phyloP scores from a whole-genome alignment of 2,113 vertebrate genomes.

The Hippocampus barbouri region DNA sequence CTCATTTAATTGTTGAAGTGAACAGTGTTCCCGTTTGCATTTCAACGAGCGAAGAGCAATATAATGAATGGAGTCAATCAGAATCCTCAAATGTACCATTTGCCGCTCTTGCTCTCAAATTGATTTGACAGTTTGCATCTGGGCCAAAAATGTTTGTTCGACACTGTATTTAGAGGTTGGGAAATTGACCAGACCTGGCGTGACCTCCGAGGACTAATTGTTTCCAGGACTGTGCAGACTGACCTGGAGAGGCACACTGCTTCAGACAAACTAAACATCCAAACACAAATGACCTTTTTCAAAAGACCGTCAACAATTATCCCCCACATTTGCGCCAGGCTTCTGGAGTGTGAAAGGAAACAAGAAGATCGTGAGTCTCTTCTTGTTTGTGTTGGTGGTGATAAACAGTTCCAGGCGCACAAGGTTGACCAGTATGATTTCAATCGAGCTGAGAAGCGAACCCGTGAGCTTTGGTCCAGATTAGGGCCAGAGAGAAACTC shows the following conservation, averaged over 20 bases:
- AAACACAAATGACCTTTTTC: constrained; percentile 24
- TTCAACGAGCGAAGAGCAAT: too few species aligned
- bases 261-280: constrained; percentile 27
- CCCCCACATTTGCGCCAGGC: constrained; percentile 13
- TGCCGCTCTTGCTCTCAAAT: neutral
- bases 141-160: neutral
- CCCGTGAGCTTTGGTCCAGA: constrained; percentile 57
- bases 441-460: constrained; percentile 55
- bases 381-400: constrained; percentile 30
- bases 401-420: constrained; percentile 70
- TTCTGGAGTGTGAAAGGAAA: constrained; percentile 12
- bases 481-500: constrained; percentile 66
- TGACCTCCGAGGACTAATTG: constrained; percentile 45
- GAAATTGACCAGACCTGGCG: constrained; percentile 6
- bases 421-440: constrained; percentile 60
- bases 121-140: neutral
- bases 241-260: constrained; percentile 2
- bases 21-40: neutral
- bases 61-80: neutral
- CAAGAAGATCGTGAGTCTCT: neutral
- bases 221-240: constrained; percentile 29
- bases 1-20: neutral
- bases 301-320: constrained; percentile 25
- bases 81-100: neutral
- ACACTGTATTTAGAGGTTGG: constrained; percentile 3